These are phyloP conservation scores for Strongylocentrotus purpuratus DNA, from an alignment of 35 echinoderm and acorn worm genomes.

Conservation along the genomic window DNA sequence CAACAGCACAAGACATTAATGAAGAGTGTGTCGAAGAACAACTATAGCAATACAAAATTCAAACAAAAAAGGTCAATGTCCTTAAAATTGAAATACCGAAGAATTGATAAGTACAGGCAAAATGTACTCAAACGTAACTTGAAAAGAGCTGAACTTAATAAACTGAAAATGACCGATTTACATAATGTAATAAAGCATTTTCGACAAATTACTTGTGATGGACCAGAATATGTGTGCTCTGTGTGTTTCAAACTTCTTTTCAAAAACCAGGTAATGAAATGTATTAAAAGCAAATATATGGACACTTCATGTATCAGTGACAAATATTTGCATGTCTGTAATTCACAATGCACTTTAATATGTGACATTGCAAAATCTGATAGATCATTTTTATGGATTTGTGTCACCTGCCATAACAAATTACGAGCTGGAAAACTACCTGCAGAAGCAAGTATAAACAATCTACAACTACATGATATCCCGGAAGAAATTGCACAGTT, in stretches of 20 bases:
- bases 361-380: constrained; percentile 44
- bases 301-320: constrained; percentile 39
- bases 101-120: not conserved
- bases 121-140: not conserved
- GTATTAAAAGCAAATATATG: constrained; percentile 52
- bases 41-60: not conserved
- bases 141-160: too few relatives aligned
- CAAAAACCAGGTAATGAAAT: constrained; percentile 57
- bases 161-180: not conserved
- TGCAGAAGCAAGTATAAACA: too few relatives aligned
- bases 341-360: constrained; percentile 29
- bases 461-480: not conserved
- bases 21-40: not conserved
- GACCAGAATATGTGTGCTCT: constrained; percentile 66
- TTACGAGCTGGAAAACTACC: too few relatives aligned
- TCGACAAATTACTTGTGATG: constrained; percentile 54
- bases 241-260: constrained; percentile 63
- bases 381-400: too few relatives aligned
- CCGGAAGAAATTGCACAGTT: constrained; percentile 39
- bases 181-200: constrained; percentile 21
- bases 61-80: not conserved
- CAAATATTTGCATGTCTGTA: constrained; percentile 54
- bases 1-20: not conserved
- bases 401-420: too few relatives aligned
- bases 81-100: not conserved